These are phyloP conservation scores for Eristalinus aeneus DNA, from an alignment of 2,888 invertebrate genomes.

Conservation along the genomic window DNA sequence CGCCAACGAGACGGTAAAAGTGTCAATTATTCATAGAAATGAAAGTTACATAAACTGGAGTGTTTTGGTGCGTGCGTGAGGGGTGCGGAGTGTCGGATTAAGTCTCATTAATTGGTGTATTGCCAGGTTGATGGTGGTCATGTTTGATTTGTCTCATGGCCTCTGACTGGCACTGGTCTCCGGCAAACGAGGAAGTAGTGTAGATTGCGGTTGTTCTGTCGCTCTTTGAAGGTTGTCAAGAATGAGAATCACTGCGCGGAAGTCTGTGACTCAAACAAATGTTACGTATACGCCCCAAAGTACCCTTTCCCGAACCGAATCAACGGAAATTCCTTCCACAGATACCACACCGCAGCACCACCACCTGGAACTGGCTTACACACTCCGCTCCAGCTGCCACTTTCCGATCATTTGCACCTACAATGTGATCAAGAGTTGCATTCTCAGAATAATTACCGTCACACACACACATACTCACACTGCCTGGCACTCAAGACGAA, in stretches of 20 bases:
- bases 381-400: not conserved
- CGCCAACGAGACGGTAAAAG: conserved; percentile 18
- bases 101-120: not conserved
- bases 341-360: not conserved
- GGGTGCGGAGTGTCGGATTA: not conserved
- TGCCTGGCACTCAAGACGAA: conserved; percentile 56
- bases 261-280: not conserved
- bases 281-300: conserved; percentile 22
- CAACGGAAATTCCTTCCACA: not conserved
- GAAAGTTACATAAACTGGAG: conserved; percentile 41
- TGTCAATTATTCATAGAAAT: conserved; percentile 45
- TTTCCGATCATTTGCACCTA: conserved; percentile 42
- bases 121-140: not conserved
- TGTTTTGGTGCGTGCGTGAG: conserved; percentile 9
- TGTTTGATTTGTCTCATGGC: not conserved
- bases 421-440: conserved; percentile 50
- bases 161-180: not conserved
- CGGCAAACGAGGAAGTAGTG: not conserved
- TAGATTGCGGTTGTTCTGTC: not conserved
- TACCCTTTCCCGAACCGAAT: not conserved
- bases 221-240: not conserved
- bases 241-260: not conserved
- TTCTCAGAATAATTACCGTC: conserved; percentile 56
- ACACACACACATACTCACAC: not conserved
- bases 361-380: no score